Evolutionary conservation across 2,888 invertebrate species (phyloP).

Genomic region (Ormyrus pomaceus): DNA sequence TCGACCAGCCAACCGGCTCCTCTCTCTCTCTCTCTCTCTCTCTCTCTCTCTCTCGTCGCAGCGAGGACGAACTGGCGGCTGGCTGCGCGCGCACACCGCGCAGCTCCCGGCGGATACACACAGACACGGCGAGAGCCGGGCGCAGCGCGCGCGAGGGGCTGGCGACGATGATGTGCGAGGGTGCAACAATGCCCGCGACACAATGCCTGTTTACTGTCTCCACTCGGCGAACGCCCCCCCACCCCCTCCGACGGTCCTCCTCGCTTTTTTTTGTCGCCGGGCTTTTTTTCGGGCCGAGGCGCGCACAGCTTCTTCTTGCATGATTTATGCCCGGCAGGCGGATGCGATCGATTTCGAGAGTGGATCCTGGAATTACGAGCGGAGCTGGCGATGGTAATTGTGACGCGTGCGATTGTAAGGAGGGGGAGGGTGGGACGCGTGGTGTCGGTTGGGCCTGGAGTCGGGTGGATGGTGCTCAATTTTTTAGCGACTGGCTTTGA

Average conservation of each 20-base stretch:
- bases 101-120: no score
- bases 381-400: no score
- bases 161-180: constrained; percentile 20
- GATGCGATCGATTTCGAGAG: not conserved
- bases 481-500: no score
- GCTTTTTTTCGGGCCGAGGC: constrained; percentile 32
- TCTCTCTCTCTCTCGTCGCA: no score
- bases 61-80: not conserved
- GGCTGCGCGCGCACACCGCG: not conserved
- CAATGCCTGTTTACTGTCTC: constrained; percentile 74
- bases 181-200: constrained; percentile 34
- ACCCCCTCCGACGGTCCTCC: constrained; percentile 18
- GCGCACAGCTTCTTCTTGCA: constrained; percentile 62
- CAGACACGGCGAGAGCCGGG: not conserved
- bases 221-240: constrained; percentile 61
- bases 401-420: no score
- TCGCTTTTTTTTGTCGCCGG: constrained; percentile 18
- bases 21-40: no score
- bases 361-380: not conserved
- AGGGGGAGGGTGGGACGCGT: no score
- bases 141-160: constrained; percentile 1
- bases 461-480: no score
- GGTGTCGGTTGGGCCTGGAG: no score
- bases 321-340: constrained; percentile 65
- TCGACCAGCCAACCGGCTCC: not conserved